phyloP scores from a whole-genome alignment of 2,113 vertebrate genomes.

The Geothlypis trichas region DNA sequence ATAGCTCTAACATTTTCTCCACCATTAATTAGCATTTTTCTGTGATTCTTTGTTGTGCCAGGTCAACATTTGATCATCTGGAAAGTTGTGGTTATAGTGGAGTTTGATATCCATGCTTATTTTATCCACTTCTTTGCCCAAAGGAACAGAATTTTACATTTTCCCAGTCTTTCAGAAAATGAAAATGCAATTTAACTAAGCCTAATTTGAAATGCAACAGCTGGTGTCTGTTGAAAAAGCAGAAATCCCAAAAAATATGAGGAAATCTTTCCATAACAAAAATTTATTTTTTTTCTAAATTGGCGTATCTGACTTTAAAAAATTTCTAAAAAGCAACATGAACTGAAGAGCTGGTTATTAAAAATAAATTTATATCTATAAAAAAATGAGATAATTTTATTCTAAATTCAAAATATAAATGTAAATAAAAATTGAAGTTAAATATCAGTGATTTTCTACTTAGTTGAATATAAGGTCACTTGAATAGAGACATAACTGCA shows the following conservation, averaged over 20 bases:
- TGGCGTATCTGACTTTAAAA: background rate
- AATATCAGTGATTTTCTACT: background rate
- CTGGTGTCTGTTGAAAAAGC: background rate
- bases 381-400: background rate
- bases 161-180: background rate
- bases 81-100: background rate
- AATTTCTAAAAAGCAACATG: background rate
- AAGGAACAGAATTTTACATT: background rate
- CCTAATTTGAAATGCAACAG: background rate
- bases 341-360: background rate
- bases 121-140: background rate
- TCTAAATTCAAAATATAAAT: background rate
- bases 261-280: background rate
- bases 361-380: background rate
- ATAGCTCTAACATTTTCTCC: background rate
- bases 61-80: background rate
- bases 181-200: background rate
- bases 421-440: background rate
- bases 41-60: background rate
- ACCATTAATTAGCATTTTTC: background rate
- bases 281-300: background rate
- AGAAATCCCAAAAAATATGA: background rate
- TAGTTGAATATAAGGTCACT: background rate
- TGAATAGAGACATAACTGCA: background rate
- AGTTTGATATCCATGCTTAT: background rate